A percentile compares a stretch with the other conserved stretches of the same genome.
These are phyloP conservation scores for Brachionus angularis DNA, from an alignment of 1,140 invertebrate genomes.

Conservation along the genomic window DNA sequence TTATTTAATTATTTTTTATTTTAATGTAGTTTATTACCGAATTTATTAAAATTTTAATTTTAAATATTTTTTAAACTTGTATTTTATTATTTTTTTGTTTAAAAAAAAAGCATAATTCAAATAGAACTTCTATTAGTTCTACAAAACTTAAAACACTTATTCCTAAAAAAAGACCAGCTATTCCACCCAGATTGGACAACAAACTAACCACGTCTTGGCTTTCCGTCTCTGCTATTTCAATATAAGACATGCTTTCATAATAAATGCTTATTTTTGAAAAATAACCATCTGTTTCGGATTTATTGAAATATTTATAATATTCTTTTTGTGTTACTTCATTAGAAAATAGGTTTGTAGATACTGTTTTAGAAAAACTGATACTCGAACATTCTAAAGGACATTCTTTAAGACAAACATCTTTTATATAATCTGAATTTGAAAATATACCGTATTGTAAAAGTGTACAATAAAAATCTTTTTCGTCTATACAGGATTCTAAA, in stretches of 20 bases:
- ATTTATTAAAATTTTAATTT: too few species aligned
- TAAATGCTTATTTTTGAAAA: background rate
- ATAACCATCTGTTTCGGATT: background rate
- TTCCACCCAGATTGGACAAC: slow-evolving; percentile 1
- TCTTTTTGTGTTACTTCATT: background rate
- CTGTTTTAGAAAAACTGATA: background rate
- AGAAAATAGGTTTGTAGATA: background rate
- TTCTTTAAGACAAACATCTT: background rate
- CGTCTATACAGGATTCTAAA: background rate
- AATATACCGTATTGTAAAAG: background rate
- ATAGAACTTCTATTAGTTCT: slow-evolving; percentile 16
- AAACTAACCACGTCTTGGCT: background rate
- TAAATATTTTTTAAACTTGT: too few species aligned
- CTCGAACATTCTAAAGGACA: slow-evolving; percentile 9
- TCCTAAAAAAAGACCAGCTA: slow-evolving; percentile 8
- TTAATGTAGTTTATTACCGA: too few species aligned
- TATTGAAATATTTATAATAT: background rate
- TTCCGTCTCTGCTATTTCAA: background rate
- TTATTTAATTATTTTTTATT: too few species aligned
- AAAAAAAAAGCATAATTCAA: too few species aligned
- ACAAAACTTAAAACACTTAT: slow-evolving; percentile 2
- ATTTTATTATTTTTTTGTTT: too few species aligned
- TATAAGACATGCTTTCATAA: slow-evolving; percentile 1
- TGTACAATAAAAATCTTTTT: background rate
- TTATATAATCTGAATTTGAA: background rate